Percentiles rank a stretch among this genome's conserved stretches.
Conservation (phyloP, 1,140 invertebrate genomes). For the Halyomorpha halys region DNA sequence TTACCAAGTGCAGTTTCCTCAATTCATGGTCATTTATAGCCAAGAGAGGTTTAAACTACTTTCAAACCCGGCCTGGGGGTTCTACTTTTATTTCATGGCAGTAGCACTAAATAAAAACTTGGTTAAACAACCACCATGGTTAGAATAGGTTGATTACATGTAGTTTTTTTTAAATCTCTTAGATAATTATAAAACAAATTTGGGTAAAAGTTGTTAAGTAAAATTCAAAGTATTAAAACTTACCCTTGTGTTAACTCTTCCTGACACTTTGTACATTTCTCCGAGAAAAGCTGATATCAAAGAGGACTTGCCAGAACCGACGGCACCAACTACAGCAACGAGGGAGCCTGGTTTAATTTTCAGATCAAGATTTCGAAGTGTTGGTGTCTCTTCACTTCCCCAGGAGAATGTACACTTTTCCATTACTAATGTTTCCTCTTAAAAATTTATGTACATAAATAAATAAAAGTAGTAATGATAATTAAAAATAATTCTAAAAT, state of each 20-base stretch:
- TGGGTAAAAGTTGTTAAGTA: too few relatives aligned
- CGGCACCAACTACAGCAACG: constrained; percentile 76
- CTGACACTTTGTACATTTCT: constrained; percentile 74
- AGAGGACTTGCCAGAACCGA: constrained; percentile 85
- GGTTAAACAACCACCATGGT: too few relatives aligned
- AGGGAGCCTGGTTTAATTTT: constrained; percentile 53
- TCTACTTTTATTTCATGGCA: too few relatives aligned
- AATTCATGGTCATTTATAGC: too few relatives aligned
- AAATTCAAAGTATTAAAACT: constrained; percentile 12
- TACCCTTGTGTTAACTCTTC: constrained; percentile 67
- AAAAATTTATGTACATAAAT: constrained; percentile 61
- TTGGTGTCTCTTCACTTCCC: constrained; percentile 49
- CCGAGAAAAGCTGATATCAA: constrained; percentile 75
- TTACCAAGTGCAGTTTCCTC: too few relatives aligned
- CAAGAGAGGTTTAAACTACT: too few relatives aligned
- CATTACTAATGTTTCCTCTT: constrained; percentile 59
- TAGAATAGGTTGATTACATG: too few relatives aligned
- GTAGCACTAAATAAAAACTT: too few relatives aligned
- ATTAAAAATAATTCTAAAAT: too few relatives aligned
- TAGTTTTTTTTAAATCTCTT: background rate
- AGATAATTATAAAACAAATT: too few relatives aligned
- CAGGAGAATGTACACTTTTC: constrained; percentile 69
- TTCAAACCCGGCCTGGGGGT: too few relatives aligned
- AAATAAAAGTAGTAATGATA: too few relatives aligned
- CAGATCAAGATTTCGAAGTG: constrained; percentile 63